These are phyloP conservation scores for Formica exsecta DNA, from an alignment of 1,140 invertebrate species.

Conservation along the genomic window DNA sequence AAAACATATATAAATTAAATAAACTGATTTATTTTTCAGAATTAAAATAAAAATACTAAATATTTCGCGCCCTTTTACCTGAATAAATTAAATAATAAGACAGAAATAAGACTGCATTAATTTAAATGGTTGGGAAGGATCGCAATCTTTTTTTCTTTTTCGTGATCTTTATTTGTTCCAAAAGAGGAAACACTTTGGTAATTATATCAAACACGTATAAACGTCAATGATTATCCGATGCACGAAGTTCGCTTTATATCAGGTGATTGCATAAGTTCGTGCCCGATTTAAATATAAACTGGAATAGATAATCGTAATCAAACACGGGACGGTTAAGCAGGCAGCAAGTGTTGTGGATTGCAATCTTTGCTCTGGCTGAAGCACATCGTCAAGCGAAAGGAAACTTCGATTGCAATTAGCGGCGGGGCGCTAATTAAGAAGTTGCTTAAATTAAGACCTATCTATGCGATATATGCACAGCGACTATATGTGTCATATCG, in stretches of 20 bases:
- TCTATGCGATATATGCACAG: not conserved
- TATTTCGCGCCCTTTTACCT: not conserved
- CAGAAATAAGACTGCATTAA: not conserved
- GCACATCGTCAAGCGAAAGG: slow-evolving; percentile 25
- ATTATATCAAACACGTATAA: not conserved
- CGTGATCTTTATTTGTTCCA: not conserved
- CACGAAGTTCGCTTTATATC: not conserved
- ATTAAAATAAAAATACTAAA: not conserved
- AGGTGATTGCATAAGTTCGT: too few relatives aligned
- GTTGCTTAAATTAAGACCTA: slow-evolving; percentile 54
- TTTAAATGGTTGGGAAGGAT: not conserved
- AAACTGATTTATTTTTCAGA: too few relatives aligned
- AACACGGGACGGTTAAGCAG: not conserved
- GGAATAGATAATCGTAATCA: slow-evolving; percentile 17
- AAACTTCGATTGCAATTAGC: slow-evolving; percentile 51
- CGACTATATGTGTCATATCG: slow-evolving; percentile 14
- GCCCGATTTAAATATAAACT: too few relatives aligned
- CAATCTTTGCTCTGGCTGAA: slow-evolving; percentile 8
- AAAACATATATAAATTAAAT: too few relatives aligned
- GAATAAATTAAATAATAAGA: not conserved
- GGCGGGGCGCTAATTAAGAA: slow-evolving; percentile 2
- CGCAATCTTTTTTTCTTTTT: not conserved
- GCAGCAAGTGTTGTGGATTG: not conserved
- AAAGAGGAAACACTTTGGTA: not conserved
- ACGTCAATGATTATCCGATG: not conserved